These are phyloP conservation scores for Papilio machaon DNA, from an alignment of 1,140 invertebrate species.

Conservation along the genomic window DNA sequence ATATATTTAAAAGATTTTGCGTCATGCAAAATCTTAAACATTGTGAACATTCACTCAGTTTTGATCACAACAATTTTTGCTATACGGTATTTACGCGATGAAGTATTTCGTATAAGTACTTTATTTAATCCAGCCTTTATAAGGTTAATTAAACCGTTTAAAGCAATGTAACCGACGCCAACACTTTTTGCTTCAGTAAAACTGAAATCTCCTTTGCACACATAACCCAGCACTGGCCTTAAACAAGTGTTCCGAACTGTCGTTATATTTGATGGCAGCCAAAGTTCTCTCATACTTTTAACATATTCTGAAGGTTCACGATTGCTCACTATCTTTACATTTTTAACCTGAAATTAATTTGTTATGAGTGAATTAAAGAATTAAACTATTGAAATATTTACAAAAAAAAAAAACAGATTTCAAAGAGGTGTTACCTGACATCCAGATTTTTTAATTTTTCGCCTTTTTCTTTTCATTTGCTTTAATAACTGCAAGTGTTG, in stretches of 20 bases:
- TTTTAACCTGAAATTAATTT: conserved; percentile 32
- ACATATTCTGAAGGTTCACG: conserved; percentile 79
- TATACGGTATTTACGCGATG: conserved; percentile 67
- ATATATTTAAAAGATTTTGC: background rate
- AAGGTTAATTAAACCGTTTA: conserved; percentile 82
- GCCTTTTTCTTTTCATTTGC: conserved; percentile 82
- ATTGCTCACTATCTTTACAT: conserved; percentile 41
- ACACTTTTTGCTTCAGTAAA: conserved; percentile 85
- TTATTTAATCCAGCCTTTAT: conserved; percentile 58
- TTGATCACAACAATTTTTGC: conserved; percentile 64
- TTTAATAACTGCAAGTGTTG: conserved; percentile 84
- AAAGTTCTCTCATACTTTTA: conserved; percentile 85
- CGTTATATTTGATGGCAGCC: conserved; percentile 83
- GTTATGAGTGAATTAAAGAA: background rate
- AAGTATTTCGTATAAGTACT: conserved; percentile 66
- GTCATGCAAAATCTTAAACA: background rate
- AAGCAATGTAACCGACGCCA: conserved; percentile 87
- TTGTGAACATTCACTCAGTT: conserved; percentile 34
- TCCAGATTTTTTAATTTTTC: conserved; percentile 74
- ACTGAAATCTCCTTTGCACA: conserved; percentile 87
- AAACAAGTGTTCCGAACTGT: conserved; percentile 84
- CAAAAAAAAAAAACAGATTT: background rate
- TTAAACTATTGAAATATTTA: background rate
- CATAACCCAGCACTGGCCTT: conserved; percentile 88
- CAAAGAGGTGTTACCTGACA: conserved; percentile 7